A percentile compares a stretch with the other conserved stretches of the same genome.
phyloP scores from a whole-genome alignment of 1,140 invertebrate genomes.

The Paramacrobiotus metropolitanus region DNA sequence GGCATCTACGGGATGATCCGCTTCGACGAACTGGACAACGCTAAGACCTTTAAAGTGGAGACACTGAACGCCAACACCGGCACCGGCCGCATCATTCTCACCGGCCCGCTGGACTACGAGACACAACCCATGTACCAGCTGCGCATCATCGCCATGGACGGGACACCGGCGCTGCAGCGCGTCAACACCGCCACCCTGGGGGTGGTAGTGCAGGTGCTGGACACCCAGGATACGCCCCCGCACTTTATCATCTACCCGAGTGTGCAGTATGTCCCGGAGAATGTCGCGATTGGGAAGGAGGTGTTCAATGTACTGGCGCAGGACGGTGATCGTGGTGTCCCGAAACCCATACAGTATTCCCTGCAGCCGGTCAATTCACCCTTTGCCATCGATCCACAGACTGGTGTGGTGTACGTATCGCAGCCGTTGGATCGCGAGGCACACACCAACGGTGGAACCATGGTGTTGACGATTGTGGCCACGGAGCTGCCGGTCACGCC shows the following conservation, averaged over 20 bases:
- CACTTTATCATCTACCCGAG: conserved; percentile 64
- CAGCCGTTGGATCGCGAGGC: conserved; percentile 49
- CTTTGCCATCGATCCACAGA: conserved; percentile 49
- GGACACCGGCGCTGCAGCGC: conserved; percentile 23
- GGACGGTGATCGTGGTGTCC: conserved; percentile 70
- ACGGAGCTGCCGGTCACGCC: neutral
- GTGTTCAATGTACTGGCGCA: conserved; percentile 2
- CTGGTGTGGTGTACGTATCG: conserved; percentile 51
- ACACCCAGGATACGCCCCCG: conserved; percentile 69
- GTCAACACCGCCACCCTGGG: conserved; percentile 58
- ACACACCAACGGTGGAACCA: neutral
- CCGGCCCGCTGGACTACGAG: conserved; percentile 58
- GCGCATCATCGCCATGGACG: conserved; percentile 49
- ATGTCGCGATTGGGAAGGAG: conserved; percentile 1
- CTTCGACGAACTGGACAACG: conserved; percentile 29
- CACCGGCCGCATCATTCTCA: conserved; percentile 31
- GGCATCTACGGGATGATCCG: conserved; percentile 64
- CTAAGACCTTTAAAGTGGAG: conserved; percentile 7
- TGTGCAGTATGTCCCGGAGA: conserved; percentile 45
- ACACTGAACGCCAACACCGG: conserved; percentile 7
- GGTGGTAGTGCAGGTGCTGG: conserved; percentile 57
- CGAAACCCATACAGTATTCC: conserved; percentile 59
- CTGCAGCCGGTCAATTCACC: conserved; percentile 33
- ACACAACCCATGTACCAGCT: conserved; percentile 63
- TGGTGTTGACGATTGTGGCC: neutral